Evolutionary conservation across 2,797 vertebrate genomes (phyloP).

Genomic region (Fistularia tabacaria): DNA sequence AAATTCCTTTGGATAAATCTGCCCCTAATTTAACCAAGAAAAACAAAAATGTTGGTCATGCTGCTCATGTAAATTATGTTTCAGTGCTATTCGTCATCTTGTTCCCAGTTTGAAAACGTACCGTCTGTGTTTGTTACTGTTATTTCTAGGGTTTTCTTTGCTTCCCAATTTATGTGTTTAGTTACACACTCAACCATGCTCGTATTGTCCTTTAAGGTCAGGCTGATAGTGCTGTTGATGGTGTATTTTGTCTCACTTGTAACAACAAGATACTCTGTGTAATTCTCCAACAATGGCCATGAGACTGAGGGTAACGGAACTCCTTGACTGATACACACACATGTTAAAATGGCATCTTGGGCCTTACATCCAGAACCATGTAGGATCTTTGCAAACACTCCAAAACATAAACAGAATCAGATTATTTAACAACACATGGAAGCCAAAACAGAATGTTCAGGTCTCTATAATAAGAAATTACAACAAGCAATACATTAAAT

Average conservation of each 20-base stretch:
- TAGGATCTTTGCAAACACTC: slow-evolving; percentile 26
- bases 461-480: no score
- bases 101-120: background rate
- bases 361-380: slow-evolving; percentile 24
- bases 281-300: slow-evolving; percentile 41
- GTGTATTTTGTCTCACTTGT: slow-evolving; percentile 12
- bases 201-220: background rate
- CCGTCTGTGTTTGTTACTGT: background rate
- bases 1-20: no score
- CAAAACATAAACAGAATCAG: background rate
- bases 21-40: no score
- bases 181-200: slow-evolving; percentile 31
- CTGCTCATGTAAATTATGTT: no score
- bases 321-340: slow-evolving; percentile 41
- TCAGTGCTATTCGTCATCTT: no score
- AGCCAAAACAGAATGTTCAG: no score
- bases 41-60: no score
- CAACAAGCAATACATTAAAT: no score
- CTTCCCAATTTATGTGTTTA: slow-evolving; percentile 4
- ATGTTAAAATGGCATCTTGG: slow-evolving; percentile 24
- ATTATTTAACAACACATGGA: background rate
- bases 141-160: background rate
- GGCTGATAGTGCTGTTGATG: slow-evolving; percentile 21
- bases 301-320: slow-evolving; percentile 31
- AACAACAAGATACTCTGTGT: slow-evolving; percentile 7